A percentile compares a stretch with the other conserved stretches of the same genome.
Evolutionary conservation across 2,888 invertebrate species (phyloP).

Genomic region (Argyresthia albistria): DNA sequence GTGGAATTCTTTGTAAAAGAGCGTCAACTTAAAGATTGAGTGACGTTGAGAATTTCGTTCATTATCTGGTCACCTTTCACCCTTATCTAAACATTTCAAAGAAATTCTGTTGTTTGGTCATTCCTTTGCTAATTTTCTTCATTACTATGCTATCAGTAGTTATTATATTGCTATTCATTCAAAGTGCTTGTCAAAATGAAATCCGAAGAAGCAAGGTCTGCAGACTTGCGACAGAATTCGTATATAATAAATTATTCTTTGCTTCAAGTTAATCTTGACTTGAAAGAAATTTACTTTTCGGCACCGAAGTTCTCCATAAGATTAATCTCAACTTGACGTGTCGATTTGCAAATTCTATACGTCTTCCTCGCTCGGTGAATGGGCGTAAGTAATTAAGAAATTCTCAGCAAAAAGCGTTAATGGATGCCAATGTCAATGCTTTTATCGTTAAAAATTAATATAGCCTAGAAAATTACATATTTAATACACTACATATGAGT

Average conservation of each 20-base stretch:
- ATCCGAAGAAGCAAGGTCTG: background rate
- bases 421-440: too few species aligned
- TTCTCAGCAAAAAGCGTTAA: too few species aligned
- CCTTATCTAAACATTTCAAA: too few species aligned
- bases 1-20: slow-evolving; percentile 27
- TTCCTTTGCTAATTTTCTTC: background rate
- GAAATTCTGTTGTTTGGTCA: too few species aligned
- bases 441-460: too few species aligned
- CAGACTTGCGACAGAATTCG: too few species aligned
- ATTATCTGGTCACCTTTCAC: too few species aligned
- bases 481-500: background rate
- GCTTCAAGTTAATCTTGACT: background rate
- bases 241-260: background rate
- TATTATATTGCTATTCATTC: too few species aligned
- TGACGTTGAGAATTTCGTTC: background rate
- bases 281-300: slow-evolving; percentile 1
- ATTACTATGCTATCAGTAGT: background rate
- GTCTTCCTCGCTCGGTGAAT: background rate
- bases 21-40: slow-evolving; percentile 9
- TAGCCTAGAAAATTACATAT: background rate
- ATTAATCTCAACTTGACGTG: background rate
- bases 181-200: background rate
- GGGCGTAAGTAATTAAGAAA: too few species aligned
- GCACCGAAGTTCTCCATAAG: background rate
- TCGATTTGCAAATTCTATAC: background rate